Evolutionary conservation across 1,140 invertebrate genomes (phyloP).

Genomic region (Drosophila azteca): DNA sequence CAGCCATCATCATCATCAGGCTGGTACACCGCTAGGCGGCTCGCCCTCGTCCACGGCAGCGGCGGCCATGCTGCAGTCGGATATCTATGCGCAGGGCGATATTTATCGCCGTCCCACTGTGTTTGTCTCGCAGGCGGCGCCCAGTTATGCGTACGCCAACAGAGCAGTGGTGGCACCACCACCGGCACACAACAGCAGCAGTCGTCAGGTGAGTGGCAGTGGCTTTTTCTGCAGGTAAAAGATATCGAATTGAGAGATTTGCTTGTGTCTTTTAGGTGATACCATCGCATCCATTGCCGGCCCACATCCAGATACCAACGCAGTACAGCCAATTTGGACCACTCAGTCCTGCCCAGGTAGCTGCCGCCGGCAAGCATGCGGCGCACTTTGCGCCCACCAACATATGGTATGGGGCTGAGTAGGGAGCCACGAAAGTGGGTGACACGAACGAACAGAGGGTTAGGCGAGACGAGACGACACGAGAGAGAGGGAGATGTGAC

Average conservation of each 20-base stretch:
- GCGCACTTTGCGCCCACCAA: conserved; percentile 89
- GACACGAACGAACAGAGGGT: conserved; percentile 19
- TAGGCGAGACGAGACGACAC: conserved; percentile 17
- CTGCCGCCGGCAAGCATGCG: conserved; percentile 85
- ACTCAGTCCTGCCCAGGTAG: conserved; percentile 88
- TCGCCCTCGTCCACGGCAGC: conserved; percentile 78
- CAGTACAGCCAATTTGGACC: conserved; percentile 87
- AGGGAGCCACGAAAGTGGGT: conserved; percentile 55
- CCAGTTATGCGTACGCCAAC: conserved; percentile 84
- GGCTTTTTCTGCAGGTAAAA: no score
- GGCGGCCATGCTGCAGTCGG: conserved; percentile 84
- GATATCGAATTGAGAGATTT: no score
- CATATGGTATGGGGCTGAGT: conserved; percentile 90
- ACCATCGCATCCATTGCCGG: conserved; percentile 91
- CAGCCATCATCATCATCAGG: conserved; percentile 72
- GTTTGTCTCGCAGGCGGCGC: conserved; percentile 85
- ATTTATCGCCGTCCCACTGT: conserved; percentile 86
- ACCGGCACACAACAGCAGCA: conserved; percentile 93
- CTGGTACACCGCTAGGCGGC: conserved; percentile 79
- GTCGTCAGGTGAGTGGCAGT: conserved; percentile 86
- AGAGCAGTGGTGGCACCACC: conserved; percentile 91
- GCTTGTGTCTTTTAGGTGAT: conserved; percentile 60
- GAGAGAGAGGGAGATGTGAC: conserved; percentile 16
- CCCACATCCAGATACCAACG: conserved; percentile 91
- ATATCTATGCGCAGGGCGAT: conserved; percentile 85